Evolutionary conservation across 2,113 vertebrate species (phyloP), one percentile per base, ranked within the genome.

Genomic region (Calidris pygmaea): DNA sequence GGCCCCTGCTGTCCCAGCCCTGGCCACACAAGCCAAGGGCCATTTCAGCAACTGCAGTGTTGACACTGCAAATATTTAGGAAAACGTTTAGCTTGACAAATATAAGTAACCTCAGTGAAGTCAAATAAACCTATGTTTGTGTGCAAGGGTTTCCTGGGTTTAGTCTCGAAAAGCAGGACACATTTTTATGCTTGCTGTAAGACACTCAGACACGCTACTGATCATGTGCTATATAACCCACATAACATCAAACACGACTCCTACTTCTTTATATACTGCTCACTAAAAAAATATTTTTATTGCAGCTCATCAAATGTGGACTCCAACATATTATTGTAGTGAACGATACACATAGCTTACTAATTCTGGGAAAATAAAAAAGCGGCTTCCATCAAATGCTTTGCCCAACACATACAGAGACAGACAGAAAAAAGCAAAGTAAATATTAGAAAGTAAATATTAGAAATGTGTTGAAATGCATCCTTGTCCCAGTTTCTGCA

Each of bases 391-490:
- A 81, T 70, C 74, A 94, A 91, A 82, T 85, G 53, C 35, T 94
- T 65, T 68, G 43, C 35, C 71, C 2, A 11, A 91, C 73, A 89
- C 59, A 52, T 65, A 50, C 10, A 93, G 43, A 83, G 41, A 77
- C 37, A 93, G 83, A 73, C 52, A 90, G 26, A 60, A 71, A 93
- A 78, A 94, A 85, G 77, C 52, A 91, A 95, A 90, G 94, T 59
- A 93, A 94, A 92, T 86, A 95, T 55, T 81, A 59, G 16, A 85
- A 85, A 96, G 93, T 41, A 94, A 96, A 95, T 78, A 75, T 73
- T 62, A 89, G 71, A 94, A 93, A 89, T 45, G 39, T 89, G 77
- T 89, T 87, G 93, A 96, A 96, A 96, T 62, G 62, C 35, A 94
- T 95, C 48, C 62, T 87, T 95, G 93, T 48, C 89, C 65, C 87